Evolutionary conservation across 2,113 vertebrate genomes (phyloP).

Genomic region (Chlorodrepanis virens): DNA sequence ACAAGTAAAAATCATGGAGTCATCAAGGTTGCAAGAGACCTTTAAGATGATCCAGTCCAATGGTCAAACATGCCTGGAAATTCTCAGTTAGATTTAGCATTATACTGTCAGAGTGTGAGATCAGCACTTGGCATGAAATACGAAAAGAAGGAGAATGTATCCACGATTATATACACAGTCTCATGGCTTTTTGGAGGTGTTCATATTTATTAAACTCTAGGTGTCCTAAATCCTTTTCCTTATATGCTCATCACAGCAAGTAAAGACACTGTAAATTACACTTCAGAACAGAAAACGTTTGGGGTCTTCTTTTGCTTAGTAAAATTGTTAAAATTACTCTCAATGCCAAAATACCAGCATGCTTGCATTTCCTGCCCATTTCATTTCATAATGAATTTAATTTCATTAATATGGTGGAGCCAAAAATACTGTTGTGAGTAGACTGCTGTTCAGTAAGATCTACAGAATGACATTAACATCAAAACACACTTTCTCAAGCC

Average conservation of each 20-base stretch:
- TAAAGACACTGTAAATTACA: background rate
- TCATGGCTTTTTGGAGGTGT: background rate
- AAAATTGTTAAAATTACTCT: background rate
- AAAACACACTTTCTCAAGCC: background rate
- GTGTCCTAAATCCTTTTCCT: background rate
- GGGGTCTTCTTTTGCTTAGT: background rate
- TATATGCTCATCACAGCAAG: background rate
- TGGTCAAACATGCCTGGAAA: background rate
- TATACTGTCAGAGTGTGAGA: background rate
- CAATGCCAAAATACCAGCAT: background rate
- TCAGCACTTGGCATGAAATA: background rate
- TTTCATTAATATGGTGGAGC: background rate
- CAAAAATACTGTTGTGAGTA: background rate
- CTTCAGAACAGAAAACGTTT: background rate
- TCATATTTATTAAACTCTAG: background rate
- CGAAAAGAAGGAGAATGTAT: background rate
- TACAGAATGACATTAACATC: background rate
- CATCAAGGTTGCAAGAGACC: background rate
- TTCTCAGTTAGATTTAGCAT: background rate
- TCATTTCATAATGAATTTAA: background rate
- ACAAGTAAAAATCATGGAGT: background rate
- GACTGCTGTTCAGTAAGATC: background rate
- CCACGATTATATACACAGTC: background rate
- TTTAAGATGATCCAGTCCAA: background rate
- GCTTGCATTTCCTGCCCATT: background rate